Evolutionary conservation across 2,797 vertebrate species (phyloP), one percentile per base, ranked within the genome.

Genomic region (Leptodactylus fallax): DNA sequence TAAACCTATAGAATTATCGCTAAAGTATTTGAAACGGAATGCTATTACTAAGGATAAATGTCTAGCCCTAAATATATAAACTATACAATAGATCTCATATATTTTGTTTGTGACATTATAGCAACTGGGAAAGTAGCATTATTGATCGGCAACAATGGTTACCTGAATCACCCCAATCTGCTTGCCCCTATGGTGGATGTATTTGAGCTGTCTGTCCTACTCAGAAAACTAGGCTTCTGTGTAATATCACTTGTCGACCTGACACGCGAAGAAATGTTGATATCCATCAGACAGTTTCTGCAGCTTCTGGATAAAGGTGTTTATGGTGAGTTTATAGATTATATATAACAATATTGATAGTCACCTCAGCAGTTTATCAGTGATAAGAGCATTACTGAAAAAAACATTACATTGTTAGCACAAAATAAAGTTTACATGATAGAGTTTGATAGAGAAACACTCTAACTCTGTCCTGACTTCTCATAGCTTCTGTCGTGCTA

Each of bases 181-280:
- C 90, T 96, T 94, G 97, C 97, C n/a, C 97, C 97, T 0, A 67
- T 95, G 74, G 96, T 93, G 88, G 97, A 98, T 47, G 97, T 97
- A 17, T 96, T 96, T 61, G 95, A 97, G 91, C 94, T 98, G 82
- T 92, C 94, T 14, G 94, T 85, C 89, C 95, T 96, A 27, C 93
- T 98, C 72, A 95, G 95, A 85, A 95, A 95, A 84, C 93, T 98
- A 9, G 93, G 90, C 85, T 98, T 98, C 92, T 95, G 96, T 87
- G 96, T 98, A 12, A 95, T 98, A 51, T 97, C 97, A 51, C 93
- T 98, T 88, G 93, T 98, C 88, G 97, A 98, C 88, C 94, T 98
- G 91, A 97, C 94, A 85, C 95, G 91, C 84, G 93, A 93, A 14
- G 96, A 98, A 92, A 97, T 98, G 96, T 90, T 90, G 0, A 88